These are phyloP conservation scores for Lycocorax pyrrhopterus DNA, from an alignment of 2,113 vertebrate species.

Conservation along the genomic window DNA sequence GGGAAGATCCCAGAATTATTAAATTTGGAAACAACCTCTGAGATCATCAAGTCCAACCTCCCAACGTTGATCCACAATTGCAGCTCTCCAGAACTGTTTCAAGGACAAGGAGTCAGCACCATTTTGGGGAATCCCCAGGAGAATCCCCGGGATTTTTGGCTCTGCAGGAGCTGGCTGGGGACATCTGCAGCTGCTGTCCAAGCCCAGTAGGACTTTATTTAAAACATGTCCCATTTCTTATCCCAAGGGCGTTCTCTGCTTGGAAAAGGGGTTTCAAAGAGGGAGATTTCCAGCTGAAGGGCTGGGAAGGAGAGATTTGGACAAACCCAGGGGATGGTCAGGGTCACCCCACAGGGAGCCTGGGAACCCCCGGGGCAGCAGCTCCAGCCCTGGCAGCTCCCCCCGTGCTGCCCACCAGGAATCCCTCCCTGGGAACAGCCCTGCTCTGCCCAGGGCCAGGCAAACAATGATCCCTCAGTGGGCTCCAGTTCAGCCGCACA, in stretches of 20 bases:
- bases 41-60: neutral
- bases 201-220: neutral
- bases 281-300: neutral
- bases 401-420: neutral
- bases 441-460: neutral
- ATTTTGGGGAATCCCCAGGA: neutral
- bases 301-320: neutral
- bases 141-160: neutral
- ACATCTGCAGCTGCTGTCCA: neutral
- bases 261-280: neutral
- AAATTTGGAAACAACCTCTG: neutral
- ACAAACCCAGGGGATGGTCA: neutral
- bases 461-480: neutral
- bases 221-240: neutral
- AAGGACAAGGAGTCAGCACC: neutral
- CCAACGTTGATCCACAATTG: rapidly evolving
- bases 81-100: neutral
- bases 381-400: neutral
- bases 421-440: neutral
- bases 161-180: neutral
- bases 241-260: neutral
- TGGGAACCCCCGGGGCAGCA: neutral
- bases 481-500: neutral
- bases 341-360: neutral
- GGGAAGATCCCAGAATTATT: neutral